These are phyloP conservation scores for Botia kubotai DNA, from an alignment of 2,797 vertebrate genomes.

Conservation along the genomic window DNA sequence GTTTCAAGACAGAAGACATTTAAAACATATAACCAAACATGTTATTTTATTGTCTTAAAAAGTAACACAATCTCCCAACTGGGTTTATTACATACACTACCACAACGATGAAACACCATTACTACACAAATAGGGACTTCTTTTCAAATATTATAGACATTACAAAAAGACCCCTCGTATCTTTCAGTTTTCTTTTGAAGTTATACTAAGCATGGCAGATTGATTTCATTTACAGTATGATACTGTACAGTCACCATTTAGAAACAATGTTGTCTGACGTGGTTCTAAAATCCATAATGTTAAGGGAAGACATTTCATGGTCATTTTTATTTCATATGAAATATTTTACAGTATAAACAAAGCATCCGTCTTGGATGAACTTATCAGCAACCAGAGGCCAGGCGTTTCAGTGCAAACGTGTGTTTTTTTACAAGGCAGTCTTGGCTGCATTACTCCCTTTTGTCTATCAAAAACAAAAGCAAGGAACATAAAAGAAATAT, in stretches of 20 bases:
- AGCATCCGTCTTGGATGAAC: conserved; percentile 89
- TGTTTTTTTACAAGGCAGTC: conserved; percentile 90
- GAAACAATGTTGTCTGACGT: conserved; percentile 91
- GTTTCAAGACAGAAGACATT: conserved; percentile 76
- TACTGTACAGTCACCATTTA: conserved; percentile 85
- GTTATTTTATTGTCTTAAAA: conserved; percentile 94
- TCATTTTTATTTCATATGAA: conserved; percentile 90
- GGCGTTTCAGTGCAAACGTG: conserved; percentile 92
- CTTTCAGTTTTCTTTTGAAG: conserved; percentile 76
- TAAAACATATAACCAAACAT: conserved; percentile 88
- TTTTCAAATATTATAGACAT: conserved; percentile 86
- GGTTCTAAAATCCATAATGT: conserved; percentile 90
- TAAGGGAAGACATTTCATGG: conserved; percentile 92
- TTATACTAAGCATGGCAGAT: conserved; percentile 91
- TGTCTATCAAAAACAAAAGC: conserved; percentile 67
- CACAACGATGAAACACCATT: conserved; percentile 89
- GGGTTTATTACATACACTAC: conserved; percentile 90
- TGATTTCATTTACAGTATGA: conserved; percentile 89
- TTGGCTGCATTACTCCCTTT: conserved; percentile 90
- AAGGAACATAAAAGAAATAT: conserved; percentile 68
- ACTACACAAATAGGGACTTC: conserved; percentile 88
- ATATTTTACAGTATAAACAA: conserved; percentile 94
- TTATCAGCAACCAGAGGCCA: conserved; percentile 91
- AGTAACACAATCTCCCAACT: conserved; percentile 90
- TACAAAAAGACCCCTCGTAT: conserved; percentile 87